Evolutionary conservation across 1,140 invertebrate species (phyloP).

Genomic region (Dolichoris vasculosae): DNA sequence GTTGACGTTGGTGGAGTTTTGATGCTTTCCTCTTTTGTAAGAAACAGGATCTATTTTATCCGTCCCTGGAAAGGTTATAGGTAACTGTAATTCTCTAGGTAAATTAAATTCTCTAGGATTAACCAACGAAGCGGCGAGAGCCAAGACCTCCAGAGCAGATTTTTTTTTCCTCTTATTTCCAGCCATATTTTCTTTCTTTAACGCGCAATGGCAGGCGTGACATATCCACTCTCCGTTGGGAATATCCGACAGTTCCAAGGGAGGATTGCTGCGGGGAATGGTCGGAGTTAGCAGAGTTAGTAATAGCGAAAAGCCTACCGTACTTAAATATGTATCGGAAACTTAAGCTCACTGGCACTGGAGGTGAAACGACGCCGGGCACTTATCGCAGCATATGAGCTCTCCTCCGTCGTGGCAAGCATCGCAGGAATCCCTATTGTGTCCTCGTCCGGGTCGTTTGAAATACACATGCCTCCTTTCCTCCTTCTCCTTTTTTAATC

Average conservation of each 20-base stretch:
- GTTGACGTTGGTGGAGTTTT: slow-evolving; percentile 60
- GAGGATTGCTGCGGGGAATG: slow-evolving; percentile 83
- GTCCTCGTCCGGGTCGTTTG: slow-evolving; percentile 88
- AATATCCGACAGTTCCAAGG: slow-evolving; percentile 89
- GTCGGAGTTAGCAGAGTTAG: not conserved
- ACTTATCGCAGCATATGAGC: slow-evolving; percentile 95
- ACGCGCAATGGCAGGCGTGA: slow-evolving; percentile 80
- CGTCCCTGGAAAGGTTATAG: slow-evolving; percentile 87
- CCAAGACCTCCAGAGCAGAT: slow-evolving; percentile 83
- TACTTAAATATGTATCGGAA: not conserved
- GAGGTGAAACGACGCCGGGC: slow-evolving; percentile 95
- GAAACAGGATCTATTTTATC: slow-evolving; percentile 77
- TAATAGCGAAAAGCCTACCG: slow-evolving; percentile 6
- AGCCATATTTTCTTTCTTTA: slow-evolving; percentile 66
- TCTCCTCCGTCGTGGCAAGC: slow-evolving; percentile 94
- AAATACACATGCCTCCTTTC: slow-evolving; percentile 86
- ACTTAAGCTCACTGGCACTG: slow-evolving; percentile 88
- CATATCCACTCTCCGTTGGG: slow-evolving; percentile 94
- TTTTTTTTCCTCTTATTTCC: slow-evolving; percentile 73
- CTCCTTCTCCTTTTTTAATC: slow-evolving; percentile 78
- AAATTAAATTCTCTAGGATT: slow-evolving; percentile 93
- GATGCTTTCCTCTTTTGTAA: slow-evolving; percentile 67
- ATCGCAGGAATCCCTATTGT: slow-evolving; percentile 95
- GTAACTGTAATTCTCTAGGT: slow-evolving; percentile 85
- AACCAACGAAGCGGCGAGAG: slow-evolving; percentile 85